Evolutionary conservation across 2,113 vertebrate genomes (phyloP).

Genomic region (Syngnathus scovelli): DNA sequence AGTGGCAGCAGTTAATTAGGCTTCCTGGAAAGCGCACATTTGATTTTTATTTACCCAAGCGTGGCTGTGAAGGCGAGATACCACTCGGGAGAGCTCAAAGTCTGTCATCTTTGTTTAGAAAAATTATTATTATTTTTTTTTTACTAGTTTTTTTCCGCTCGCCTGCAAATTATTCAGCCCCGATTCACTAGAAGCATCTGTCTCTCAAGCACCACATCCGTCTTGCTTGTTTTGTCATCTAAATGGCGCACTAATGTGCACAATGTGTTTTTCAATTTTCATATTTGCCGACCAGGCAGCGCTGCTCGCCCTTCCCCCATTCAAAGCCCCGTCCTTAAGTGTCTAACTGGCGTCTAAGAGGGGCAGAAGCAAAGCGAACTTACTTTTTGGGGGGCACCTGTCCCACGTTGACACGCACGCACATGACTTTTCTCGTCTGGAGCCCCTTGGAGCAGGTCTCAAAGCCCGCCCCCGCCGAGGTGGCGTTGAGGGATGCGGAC

Average conservation of each 20-base stretch:
- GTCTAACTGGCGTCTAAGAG: background rate
- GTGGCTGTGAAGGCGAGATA: slow-evolving; percentile 58
- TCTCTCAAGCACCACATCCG: slow-evolving; percentile 8
- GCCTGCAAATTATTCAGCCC: background rate
- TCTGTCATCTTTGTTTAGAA: slow-evolving; percentile 15
- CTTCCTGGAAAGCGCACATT: slow-evolving; percentile 51
- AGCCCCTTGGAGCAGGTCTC: slow-evolving; percentile 82
- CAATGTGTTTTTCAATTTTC: background rate
- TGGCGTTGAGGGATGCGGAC: slow-evolving; percentile 77
- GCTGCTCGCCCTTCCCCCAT: background rate
- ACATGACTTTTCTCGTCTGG: slow-evolving; percentile 97
- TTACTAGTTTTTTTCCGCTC: background rate
- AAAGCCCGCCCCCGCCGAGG: slow-evolving; percentile 53
- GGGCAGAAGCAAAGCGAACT: slow-evolving; percentile 27
- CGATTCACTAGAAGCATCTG: slow-evolving; percentile 5
- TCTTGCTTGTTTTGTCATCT: slow-evolving; percentile 15
- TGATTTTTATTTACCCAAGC: slow-evolving; percentile 58
- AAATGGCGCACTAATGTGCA: slow-evolving; percentile 14
- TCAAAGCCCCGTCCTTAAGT: background rate
- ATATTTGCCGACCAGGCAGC: background rate
- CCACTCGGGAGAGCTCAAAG: slow-evolving; percentile 21
- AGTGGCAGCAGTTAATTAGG: slow-evolving; percentile 66
- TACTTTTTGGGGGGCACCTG: slow-evolving; percentile 99
- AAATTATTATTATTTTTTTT: background rate
- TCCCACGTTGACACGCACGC: slow-evolving; percentile 93